Evolutionary conservation across 2,113 vertebrate genomes (phyloP), one percentile per base, ranked within the genome.

Genomic region (Lepus americanus): DNA sequence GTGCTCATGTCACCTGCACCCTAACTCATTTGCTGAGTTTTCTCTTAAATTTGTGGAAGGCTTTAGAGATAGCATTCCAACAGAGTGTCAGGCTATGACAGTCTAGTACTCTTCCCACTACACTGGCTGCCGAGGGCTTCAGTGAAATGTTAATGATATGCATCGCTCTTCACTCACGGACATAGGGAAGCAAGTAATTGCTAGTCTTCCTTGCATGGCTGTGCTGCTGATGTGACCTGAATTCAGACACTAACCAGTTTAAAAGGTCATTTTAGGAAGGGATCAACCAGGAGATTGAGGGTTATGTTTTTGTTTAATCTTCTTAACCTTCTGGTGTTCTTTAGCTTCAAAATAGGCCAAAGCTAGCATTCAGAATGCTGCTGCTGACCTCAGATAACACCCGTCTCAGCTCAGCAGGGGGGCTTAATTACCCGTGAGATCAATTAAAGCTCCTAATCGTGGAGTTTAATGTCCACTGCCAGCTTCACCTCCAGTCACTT

Each of bases 301-400:
- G 70, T 90, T 88, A 61, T 90, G 33, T 84, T 88, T 94, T 89
- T 95, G 84, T 70, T 93, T 97, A 96, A 97, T 94, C 97, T 81
- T 61, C 87, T 95, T 96, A 96, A 91, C 91, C 96, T 51, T 90
- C 90, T 91, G 89, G 27, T 77, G 79, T 84, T 89, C 93, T 94
- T 91, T 85, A 92, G 87, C 94, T 91, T 95, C 84, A 61, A 95
- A 97, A 55, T 74, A 96, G 87, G 92, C 83, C 63, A 33, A 63
- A 96, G 92, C 80, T 23, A 31, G 33, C 11, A 39, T 53, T 94
- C 19, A 55, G 51, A 78, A 22, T 23, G 27, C 72, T 17, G 44
- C 88, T 20, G 61, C 73, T 89, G 91, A 95, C 93, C 95, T 96
- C 77, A 78, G 59, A 36, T 92, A 86, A 87, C 74, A 85, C 67